phyloP scores from a whole-genome alignment of 2,888 invertebrate genomes.

The Protodeltote pygarga region DNA sequence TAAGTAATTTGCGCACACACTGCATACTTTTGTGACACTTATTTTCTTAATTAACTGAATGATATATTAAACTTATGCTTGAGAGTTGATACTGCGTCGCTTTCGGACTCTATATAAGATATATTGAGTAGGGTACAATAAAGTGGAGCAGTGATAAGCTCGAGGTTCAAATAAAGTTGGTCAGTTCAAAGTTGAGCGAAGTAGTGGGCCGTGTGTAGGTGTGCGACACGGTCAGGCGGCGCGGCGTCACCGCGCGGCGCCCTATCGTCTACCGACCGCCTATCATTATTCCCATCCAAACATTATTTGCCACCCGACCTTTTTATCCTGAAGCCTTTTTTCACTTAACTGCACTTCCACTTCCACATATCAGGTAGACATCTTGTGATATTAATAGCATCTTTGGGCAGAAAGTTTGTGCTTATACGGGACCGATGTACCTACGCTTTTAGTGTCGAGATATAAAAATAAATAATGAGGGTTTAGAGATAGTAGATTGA shows the following conservation, averaged over 20 bases:
- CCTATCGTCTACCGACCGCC: slow-evolving; percentile 80
- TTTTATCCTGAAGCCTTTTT: slow-evolving; percentile 51
- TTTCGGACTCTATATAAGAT: slow-evolving; percentile 29
- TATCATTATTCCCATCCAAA: slow-evolving; percentile 75
- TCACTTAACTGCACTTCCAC: slow-evolving; percentile 32
- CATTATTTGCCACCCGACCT: slow-evolving; percentile 51
- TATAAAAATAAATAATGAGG: slow-evolving; percentile 27
- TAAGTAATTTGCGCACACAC: slow-evolving; percentile 14
- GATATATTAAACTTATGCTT: slow-evolving; percentile 4
- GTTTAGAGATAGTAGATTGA: slow-evolving; percentile 8
- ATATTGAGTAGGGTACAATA: slow-evolving; percentile 3
- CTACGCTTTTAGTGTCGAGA: slow-evolving; percentile 26
- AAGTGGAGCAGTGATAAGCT: slow-evolving; percentile 27
- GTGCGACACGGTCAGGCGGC: slow-evolving; percentile 68
- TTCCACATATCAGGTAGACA: slow-evolving; percentile 41
- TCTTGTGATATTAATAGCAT: slow-evolving; percentile 35
- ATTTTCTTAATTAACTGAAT: slow-evolving; percentile 18
- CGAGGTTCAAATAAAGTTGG: slow-evolving; percentile 1
- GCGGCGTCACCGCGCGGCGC: slow-evolving; percentile 79
- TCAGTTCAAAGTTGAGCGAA: slow-evolving; percentile 38
- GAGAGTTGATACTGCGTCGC: slow-evolving; percentile 13
- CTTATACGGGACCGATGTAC: slow-evolving; percentile 21
- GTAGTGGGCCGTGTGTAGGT: slow-evolving; percentile 43
- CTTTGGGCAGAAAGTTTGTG: slow-evolving; percentile 30
- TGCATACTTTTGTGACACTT: slow-evolving; percentile 8